These are phyloP conservation scores for Bovichtus variegatus DNA, from an alignment of 2,797 vertebrate genomes.

Conservation along the genomic window DNA sequence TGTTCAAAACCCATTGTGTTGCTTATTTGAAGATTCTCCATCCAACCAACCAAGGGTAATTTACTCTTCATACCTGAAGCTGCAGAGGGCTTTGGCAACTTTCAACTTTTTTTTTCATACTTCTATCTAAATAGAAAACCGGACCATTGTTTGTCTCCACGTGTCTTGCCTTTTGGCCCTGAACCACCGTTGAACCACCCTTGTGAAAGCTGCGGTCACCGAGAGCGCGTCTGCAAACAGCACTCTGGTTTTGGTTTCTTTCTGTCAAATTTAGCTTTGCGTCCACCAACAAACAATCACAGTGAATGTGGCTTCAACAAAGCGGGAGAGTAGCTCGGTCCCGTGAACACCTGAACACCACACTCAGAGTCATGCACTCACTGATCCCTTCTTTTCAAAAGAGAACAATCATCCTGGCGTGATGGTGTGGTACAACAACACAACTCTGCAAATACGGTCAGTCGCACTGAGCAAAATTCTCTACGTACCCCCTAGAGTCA, in stretches of 20 bases:
- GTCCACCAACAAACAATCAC: constrained; percentile 9
- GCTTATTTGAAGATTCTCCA: constrained; percentile 1
- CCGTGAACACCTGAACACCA: neutral
- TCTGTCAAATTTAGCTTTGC: constrained; percentile 23
- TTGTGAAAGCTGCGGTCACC: constrained; percentile 45
- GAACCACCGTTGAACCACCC: constrained; percentile 11
- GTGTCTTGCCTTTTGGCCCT: constrained; percentile 5
- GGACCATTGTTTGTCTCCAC: neutral
- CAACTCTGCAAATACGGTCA: too few species aligned
- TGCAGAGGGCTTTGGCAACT: neutral
- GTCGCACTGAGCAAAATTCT: too few species aligned
- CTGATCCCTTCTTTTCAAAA: neutral
- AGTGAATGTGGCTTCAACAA: neutral
- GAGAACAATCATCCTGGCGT: neutral
- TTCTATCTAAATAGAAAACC: neutral
- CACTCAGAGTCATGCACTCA: neutral
- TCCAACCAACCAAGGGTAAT: neutral
- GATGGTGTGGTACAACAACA: too few species aligned
- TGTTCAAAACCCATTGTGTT: neutral
- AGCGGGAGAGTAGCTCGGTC: neutral
- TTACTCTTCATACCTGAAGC: neutral
- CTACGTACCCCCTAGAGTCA: too few species aligned
- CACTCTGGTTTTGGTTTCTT: constrained; percentile 36
- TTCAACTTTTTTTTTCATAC: too few species aligned
- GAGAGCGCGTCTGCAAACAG: constrained; percentile 42